A percentile compares a stretch with the other conserved stretches of the same genome.
Conservation (phyloP, 2,797 vertebrate species). For the Anguilla anguilla region DNA sequence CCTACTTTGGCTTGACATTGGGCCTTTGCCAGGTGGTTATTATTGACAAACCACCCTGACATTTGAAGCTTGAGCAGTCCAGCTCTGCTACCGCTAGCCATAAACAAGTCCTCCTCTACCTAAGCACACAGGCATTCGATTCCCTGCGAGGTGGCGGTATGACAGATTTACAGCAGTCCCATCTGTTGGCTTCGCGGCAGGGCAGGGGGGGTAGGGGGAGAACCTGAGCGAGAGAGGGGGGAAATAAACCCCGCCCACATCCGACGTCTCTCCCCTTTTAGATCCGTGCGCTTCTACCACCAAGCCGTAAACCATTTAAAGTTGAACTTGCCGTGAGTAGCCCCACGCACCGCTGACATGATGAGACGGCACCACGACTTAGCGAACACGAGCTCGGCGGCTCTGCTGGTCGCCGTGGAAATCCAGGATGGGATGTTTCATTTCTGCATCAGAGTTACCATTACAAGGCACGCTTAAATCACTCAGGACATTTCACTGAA, state of each 20-base stretch:
- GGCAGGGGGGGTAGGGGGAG: neutral
- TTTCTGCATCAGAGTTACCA: neutral
- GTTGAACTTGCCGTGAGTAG: neutral
- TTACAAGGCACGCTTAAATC: neutral
- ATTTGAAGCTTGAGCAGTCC: conserved; percentile 27
- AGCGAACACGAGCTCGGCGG: neutral
- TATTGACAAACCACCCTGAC: conserved; percentile 11
- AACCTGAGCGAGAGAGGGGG: neutral
- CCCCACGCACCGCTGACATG: conserved; percentile 14
- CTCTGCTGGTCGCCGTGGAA: neutral
- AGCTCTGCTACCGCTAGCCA: conserved; percentile 22
- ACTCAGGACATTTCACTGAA: neutral
- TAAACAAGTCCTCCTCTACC: conserved; percentile 40
- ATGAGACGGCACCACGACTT: neutral
- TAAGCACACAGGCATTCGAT: conserved; percentile 41
- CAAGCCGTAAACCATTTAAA: conserved; percentile 25
- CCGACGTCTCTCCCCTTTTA: conserved; percentile 46
- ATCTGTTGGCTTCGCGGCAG: conserved; percentile 49
- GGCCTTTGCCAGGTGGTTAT: neutral
- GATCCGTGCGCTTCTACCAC: neutral
- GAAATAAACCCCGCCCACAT: conserved; percentile 36
- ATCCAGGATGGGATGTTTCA: neutral
- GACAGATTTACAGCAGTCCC: conserved; percentile 55
- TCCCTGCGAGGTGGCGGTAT: conserved; percentile 48
- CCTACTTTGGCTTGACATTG: conserved; percentile 10